A percentile compares a stretch with the other conserved stretches of the same genome.
Conservation (phyloP, 2,888 invertebrate species). For the Pyrochroa serraticornis region DNA sequence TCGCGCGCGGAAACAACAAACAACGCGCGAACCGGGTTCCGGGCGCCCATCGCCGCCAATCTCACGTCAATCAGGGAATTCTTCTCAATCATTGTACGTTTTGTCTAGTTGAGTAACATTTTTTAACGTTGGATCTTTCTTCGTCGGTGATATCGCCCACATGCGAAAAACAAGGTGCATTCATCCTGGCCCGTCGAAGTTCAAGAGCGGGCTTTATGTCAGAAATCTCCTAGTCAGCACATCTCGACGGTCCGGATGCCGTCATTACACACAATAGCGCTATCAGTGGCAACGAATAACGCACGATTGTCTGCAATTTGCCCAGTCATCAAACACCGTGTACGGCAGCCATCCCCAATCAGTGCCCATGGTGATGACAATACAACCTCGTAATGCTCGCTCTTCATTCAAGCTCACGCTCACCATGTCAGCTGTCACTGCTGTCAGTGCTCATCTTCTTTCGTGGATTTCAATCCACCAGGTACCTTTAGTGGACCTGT, state of each 20-base stretch:
- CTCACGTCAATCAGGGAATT: too few relatives aligned
- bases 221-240: conserved; percentile 22
- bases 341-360: conserved; percentile 29
- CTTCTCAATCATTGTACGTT: too few relatives aligned
- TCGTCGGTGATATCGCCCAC: conserved; percentile 17
- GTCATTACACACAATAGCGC: conserved; percentile 25
- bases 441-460: conserved; percentile 19
- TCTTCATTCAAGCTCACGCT: conserved; percentile 49
- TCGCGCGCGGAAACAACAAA: too few relatives aligned
- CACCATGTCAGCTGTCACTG: conserved; percentile 35
- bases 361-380: conserved; percentile 19
- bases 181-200: conserved; percentile 9
- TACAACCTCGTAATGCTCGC: conserved; percentile 43
- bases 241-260: conserved; percentile 19
- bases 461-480: background rate
- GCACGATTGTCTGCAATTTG: conserved; percentile 27
- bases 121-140: too few relatives aligned
- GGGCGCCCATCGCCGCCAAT: too few relatives aligned
- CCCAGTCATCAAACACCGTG: conserved; percentile 28
- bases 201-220: conserved; percentile 18
- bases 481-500: too few relatives aligned
- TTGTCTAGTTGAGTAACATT: too few relatives aligned
- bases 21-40: too few relatives aligned
- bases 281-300: conserved; percentile 28
- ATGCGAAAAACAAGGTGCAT: conserved; percentile 17